Evolutionary conservation across 1,140 invertebrate genomes (phyloP).

Genomic region (Leptinotarsa defecta): DNA sequence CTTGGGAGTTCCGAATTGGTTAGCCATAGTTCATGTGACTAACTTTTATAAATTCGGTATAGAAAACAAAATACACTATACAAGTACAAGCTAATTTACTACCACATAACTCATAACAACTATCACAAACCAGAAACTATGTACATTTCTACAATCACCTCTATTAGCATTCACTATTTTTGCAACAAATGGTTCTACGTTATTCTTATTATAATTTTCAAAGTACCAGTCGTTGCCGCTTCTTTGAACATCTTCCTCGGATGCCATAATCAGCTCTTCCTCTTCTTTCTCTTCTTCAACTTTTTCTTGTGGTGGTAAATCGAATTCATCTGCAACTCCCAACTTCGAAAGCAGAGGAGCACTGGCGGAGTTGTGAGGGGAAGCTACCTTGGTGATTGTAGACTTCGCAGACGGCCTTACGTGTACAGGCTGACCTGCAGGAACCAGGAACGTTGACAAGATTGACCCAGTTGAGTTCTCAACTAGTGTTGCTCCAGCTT

Average conservation of each 20-base stretch:
- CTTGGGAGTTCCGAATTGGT: background rate
- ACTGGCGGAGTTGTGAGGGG: conserved; percentile 54
- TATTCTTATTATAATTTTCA: conserved; percentile 75
- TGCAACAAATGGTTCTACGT: conserved; percentile 65
- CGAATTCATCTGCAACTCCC: conserved; percentile 2
- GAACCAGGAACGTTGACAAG: conserved; percentile 62
- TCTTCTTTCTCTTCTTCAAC: conserved; percentile 7
- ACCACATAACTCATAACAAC: background rate
- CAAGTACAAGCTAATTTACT: background rate
- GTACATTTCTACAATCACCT: background rate
- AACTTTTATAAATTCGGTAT: background rate
- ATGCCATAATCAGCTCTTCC: conserved; percentile 34
- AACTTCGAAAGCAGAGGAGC: conserved; percentile 23
- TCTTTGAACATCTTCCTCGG: conserved; percentile 37
- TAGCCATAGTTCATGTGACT: too few species aligned
- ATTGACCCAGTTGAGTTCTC: background rate
- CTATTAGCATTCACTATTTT: conserved; percentile 1
- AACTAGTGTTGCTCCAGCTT: background rate
- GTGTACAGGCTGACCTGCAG: conserved; percentile 61
- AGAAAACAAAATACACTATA: background rate
- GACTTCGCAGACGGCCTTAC: conserved; percentile 58
- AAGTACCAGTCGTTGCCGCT: conserved; percentile 75
- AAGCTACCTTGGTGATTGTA: conserved; percentile 68
- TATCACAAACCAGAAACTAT: background rate
- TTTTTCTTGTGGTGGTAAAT: conserved; percentile 23